A percentile compares a stretch with the other conserved stretches of the same genome.
Evolutionary conservation across 1,140 invertebrate species (phyloP).

Genomic region (Drosophila virilis): DNA sequence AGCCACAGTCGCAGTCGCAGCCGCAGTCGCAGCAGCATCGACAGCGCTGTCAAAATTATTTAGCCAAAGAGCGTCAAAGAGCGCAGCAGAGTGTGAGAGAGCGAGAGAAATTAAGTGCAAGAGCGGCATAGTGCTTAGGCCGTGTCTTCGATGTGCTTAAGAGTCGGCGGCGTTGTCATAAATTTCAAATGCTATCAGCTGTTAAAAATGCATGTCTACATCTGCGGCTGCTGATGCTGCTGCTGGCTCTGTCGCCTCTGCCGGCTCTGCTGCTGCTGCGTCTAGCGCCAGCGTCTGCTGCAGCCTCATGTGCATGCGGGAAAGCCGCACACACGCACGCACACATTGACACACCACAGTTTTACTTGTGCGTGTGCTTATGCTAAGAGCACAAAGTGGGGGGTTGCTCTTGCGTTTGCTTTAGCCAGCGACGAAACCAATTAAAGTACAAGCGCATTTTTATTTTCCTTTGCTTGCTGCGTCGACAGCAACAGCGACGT

Average conservation of each 20-base stretch:
- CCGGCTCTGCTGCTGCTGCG: slow-evolving; percentile 4
- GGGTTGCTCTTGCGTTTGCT: slow-evolving; percentile 29
- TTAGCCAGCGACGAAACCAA: slow-evolving; percentile 43
- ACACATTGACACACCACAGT: neutral
- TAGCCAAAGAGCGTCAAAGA: slow-evolving; percentile 32
- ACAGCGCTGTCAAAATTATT: slow-evolving; percentile 31
- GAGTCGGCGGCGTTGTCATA: slow-evolving; percentile 54
- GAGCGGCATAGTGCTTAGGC: slow-evolving; percentile 17
- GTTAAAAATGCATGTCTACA: slow-evolving; percentile 63
- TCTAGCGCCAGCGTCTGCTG: slow-evolving; percentile 14
- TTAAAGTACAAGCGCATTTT: slow-evolving; percentile 66
- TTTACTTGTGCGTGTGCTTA: slow-evolving; percentile 21
- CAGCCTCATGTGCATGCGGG: slow-evolving; percentile 39
- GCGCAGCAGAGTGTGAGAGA: slow-evolving; percentile 6
- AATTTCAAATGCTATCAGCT: slow-evolving; percentile 75
- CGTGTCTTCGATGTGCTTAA: slow-evolving; percentile 22
- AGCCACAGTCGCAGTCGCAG: slow-evolving; percentile 1
- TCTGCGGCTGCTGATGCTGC: slow-evolving; percentile 43
- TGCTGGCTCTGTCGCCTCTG: neutral
- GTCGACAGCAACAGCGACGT: neutral
- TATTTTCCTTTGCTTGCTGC: slow-evolving; percentile 19
- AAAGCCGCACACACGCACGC: slow-evolving; percentile 29
- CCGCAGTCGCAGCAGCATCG: neutral
- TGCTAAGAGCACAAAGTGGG: slow-evolving; percentile 44
- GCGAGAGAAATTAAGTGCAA: slow-evolving; percentile 4